Conservation (phyloP, 2,888 invertebrate species). For the Drosophila prostipennis region DNA sequence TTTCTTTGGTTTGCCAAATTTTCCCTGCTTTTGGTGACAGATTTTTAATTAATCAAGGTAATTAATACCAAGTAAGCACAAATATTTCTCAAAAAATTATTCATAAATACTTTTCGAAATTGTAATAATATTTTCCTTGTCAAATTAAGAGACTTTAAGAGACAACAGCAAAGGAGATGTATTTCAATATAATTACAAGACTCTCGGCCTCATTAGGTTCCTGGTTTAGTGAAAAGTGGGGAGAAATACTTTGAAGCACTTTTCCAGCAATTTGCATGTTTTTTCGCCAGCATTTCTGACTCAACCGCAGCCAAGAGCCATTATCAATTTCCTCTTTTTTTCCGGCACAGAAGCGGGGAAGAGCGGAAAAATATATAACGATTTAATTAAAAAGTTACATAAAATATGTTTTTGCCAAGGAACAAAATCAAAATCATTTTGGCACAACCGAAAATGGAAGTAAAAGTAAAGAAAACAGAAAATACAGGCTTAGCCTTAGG, state of each 20-base stretch:
- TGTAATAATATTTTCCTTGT: background rate
- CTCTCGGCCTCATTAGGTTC: slow-evolving; percentile 39
- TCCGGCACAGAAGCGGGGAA: slow-evolving; percentile 4
- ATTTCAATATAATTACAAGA: slow-evolving; percentile 41
- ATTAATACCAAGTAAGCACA: background rate
- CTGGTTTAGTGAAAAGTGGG: slow-evolving; percentile 9
- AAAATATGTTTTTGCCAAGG: slow-evolving; percentile 55
- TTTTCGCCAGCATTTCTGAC: slow-evolving; percentile 35
- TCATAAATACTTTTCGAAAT: background rate
- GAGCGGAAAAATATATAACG: slow-evolving; percentile 50
- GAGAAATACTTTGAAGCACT: slow-evolving; percentile 17
- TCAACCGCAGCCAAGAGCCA: slow-evolving; percentile 49
- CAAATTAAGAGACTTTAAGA: background rate
- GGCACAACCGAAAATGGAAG: slow-evolving; percentile 8
- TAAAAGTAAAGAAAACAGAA: slow-evolving; percentile 9
- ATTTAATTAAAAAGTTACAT: slow-evolving; percentile 77
- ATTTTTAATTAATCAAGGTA: slow-evolving; percentile 30
- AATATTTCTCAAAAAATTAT: background rate
- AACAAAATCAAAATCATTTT: slow-evolving; percentile 30
- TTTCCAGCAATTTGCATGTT: slow-evolving; percentile 57
- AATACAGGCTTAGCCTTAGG: slow-evolving; percentile 14
- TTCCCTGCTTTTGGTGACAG: slow-evolving; percentile 18
- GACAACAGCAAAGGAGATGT: background rate
- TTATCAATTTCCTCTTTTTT: slow-evolving; percentile 58
- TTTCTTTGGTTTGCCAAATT: background rate